phyloP scores from a whole-genome alignment of 2,113 vertebrate genomes.

The Actenoides lindsayi region DNA sequence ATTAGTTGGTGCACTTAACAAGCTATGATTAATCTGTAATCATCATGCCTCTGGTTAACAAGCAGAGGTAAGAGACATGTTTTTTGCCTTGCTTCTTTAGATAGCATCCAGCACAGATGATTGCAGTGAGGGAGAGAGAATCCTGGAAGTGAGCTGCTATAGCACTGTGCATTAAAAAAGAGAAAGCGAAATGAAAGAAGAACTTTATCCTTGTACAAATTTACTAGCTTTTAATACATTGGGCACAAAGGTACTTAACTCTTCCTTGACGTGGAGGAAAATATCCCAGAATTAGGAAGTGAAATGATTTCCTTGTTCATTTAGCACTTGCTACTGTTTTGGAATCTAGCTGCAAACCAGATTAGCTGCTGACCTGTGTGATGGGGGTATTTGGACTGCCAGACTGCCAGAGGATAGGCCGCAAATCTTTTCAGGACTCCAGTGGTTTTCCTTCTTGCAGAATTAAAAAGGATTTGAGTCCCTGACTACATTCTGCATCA shows the following conservation, averaged over 20 bases:
- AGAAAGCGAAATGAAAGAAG: not conserved
- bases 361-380: not conserved
- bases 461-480: not conserved
- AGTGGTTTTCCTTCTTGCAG: not conserved
- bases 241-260: not conserved
- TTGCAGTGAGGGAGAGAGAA: not conserved
- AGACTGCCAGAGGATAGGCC: not conserved
- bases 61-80: not conserved
- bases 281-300: not conserved
- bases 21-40: not conserved
- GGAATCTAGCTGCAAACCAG: not conserved
- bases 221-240: not conserved
- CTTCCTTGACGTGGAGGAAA: not conserved
- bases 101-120: not conserved
- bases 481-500: not conserved
- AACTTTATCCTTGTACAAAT: not conserved
- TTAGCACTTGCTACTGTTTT: not conserved
- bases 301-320: not conserved
- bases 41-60: not conserved
- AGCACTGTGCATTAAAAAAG: not conserved
- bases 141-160: not conserved
- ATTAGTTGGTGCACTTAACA: not conserved
- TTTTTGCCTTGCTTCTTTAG: not conserved
- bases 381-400: not conserved
- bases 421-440: not conserved